A percentile compares a stretch with the other conserved stretches of the same genome.
Conservation (phyloP, 2,888 invertebrate genomes). For the Fissipunctia ypsillon region DNA sequence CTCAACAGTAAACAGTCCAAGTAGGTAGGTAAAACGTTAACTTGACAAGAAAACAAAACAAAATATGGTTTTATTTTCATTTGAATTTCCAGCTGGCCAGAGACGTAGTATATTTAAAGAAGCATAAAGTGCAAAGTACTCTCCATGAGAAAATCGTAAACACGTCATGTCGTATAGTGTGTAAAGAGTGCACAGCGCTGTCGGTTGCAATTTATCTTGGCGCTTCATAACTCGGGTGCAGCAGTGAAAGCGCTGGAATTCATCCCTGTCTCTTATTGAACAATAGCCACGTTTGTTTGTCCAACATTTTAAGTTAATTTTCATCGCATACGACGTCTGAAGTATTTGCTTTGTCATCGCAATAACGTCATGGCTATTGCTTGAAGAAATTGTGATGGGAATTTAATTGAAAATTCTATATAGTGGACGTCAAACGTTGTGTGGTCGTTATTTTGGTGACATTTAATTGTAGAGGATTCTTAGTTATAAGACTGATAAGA, state of each 20-base stretch:
- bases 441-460: neutral
- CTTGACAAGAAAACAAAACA: slow-evolving; percentile 17
- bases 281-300: slow-evolving; percentile 74
- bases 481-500: neutral
- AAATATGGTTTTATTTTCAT: slow-evolving; percentile 10
- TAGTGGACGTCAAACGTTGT: slow-evolving; percentile 2
- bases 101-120: neutral
- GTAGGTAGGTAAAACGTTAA: neutral
- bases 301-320: slow-evolving; percentile 73
- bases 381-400: slow-evolving; percentile 37
- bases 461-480: neutral
- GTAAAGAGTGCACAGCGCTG: slow-evolving; percentile 43
- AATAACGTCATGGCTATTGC: slow-evolving; percentile 43
- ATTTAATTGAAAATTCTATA: slow-evolving; percentile 45
- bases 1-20: neutral
- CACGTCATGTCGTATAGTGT: slow-evolving; percentile 50
- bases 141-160: slow-evolving; percentile 46
- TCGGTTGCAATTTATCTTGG: slow-evolving; percentile 76
- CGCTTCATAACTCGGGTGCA: slow-evolving; percentile 75
- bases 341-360: slow-evolving; percentile 66
- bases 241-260: slow-evolving; percentile 78
- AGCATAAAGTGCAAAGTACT: slow-evolving; percentile 30
- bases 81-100: neutral
- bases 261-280: slow-evolving; percentile 72
- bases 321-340: slow-evolving; percentile 58